Evolutionary conservation across 2,797 vertebrate species (phyloP), one percentile per base, ranked within the genome.

Genomic region (Anguilla marmorata): DNA sequence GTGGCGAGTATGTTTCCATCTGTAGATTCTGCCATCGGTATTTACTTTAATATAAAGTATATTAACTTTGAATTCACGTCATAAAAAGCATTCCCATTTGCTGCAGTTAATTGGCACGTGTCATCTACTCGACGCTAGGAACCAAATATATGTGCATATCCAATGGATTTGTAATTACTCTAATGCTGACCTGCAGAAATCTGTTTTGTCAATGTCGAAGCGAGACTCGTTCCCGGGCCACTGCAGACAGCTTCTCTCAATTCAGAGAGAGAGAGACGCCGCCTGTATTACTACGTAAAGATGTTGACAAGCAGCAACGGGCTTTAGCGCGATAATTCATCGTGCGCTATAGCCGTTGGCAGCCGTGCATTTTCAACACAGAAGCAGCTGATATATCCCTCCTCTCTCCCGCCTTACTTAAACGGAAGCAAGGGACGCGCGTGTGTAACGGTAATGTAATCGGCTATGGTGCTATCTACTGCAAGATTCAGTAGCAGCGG

Each of bases 331-430:
- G 60, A 86, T 69, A 69, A 63, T 54, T 69, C 66, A 33, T 72
- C 69, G 4, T 50, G 37, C 56, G 1, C 30, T 52, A 79, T 56
- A 69, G 80, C 88, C 4, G 8, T 54, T 72, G 89, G 80, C 88
- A 88, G 87, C 72, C 66, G 86, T 90, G 79, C 19, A 85, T 84
- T 80, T 89, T 76, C 37, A 83, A 87, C 48, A 41, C 12, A 76
- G 9, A 6, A 85, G 52, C 27, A 16, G 30, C 56, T 27, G 52
- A 52, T 54, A 14, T 56, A 19, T 66, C 19, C 58, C 30, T 92
- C 85, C 86, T 86, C 85, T 86, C 84, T 24, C 27, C 91, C 94
- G 37, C 92, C 92, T 74, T 11, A 91, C 91, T 94, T 94, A 79
- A 86, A 89, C 89, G 90, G 90, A 91, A 90, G 8, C 72, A 33